Conservation (phyloP, 2,113 vertebrate genomes). For the Cygnus atratus region DNA sequence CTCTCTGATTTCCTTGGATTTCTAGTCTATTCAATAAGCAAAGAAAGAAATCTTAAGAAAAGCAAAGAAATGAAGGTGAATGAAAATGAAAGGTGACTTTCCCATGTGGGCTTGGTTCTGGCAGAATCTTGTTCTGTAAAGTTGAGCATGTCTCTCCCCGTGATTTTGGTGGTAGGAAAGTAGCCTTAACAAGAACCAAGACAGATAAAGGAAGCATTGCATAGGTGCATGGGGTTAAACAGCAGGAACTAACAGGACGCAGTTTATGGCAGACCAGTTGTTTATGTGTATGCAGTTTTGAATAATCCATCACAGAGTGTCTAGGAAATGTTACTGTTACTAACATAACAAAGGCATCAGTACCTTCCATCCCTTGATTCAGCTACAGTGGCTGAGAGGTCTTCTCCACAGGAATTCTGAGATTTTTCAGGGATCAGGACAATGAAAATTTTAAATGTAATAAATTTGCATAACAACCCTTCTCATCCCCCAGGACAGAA, state of each 20-base stretch:
- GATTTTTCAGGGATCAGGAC: not conserved
- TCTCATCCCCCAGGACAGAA: not conserved
- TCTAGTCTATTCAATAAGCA: not conserved
- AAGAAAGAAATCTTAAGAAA: not conserved
- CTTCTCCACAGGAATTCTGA: not conserved
- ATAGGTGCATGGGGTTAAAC: not conserved
- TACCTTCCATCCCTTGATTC: not conserved
- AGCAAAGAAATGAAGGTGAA: not conserved
- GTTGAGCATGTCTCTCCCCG: not conserved
- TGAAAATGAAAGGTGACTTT: not conserved
- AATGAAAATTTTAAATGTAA: not conserved
- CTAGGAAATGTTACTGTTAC: not conserved
- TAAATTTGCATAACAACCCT: not conserved
- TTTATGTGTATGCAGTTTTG: fast-evolving
- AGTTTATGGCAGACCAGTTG: not conserved
- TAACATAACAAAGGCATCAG: not conserved
- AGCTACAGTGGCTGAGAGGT: not conserved
- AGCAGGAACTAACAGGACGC: fast-evolving
- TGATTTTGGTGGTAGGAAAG: not conserved
- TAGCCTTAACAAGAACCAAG: not conserved
- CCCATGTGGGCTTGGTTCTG: not conserved
- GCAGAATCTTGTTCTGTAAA: not conserved
- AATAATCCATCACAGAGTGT: not conserved
- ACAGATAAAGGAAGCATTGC: not conserved
- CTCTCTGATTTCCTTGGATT: not conserved